Base-by-base conservation (phyloP, 2,113 vertebrate species). In the Oreochromis niloticus region DNA sequence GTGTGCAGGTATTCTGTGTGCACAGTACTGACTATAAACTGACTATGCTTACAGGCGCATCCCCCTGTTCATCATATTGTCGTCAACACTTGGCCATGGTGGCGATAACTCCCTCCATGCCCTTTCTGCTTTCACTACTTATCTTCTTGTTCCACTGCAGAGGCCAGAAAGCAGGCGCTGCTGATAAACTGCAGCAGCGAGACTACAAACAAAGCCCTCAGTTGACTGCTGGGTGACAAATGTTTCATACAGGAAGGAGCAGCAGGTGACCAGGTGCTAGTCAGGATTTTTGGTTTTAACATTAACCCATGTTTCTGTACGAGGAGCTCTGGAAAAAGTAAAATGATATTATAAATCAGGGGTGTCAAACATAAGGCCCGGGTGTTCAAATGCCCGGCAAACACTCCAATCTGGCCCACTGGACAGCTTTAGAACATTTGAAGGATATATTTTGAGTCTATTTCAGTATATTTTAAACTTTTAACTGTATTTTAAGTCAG, bases 21-120 rank as follows among this genome's bases (percentile, higher is more conserved):
- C 57, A 52, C 9, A 41, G 34, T 94, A 89, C 94, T 94, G 92
- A 94, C 91, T 94, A 92, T 93, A 92, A 94, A 94, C 88, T 68
- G 9, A 52, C 82, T 92, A 66, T 86, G 80, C 88, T 87, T 85
- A 39, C 63, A 90, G 90, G 16, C 80, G 80, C 71, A 57, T 80
- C 81, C 88, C 91, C 88, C 88, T 85, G 85, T 86, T 36, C 30
- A 27, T 68, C 36, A 36, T 90, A 90, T 88, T 93, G 87, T 90
- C 22, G 36, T 87, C 87, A 92, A 87, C 88, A 94, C 79, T 81
- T 79, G 55, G 57, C 30, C 43, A 88, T 92, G 87, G 66, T 87
- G 89, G 91, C 73, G 75, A 55, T 68, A 83, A 46, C 75, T 86
- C 27, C 54, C 54, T 48, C 30, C 79, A 66, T 16, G 5, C 66